phyloP scores from a whole-genome alignment of 2,113 vertebrate species.

The Malaclemys terrapin region DNA sequence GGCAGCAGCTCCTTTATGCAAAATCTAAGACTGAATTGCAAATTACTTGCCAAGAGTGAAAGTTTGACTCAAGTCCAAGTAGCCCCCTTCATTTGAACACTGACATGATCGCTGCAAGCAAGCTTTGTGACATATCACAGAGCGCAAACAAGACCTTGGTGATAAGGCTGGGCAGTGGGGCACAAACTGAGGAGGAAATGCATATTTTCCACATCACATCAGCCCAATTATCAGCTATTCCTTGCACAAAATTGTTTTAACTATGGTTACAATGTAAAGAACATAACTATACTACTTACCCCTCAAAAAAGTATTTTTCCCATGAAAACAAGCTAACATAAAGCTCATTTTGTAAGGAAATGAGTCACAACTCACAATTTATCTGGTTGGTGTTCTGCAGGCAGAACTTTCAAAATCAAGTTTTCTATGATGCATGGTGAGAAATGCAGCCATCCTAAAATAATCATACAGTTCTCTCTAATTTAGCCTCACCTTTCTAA shows the following conservation, averaged over 20 bases:
- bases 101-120: not conserved
- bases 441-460: not conserved
- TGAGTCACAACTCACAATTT: slow-evolving; percentile 15
- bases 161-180: slow-evolving; percentile 64
- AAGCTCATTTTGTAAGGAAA: slow-evolving; percentile 21
- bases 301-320: not conserved
- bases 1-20: not conserved
- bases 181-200: slow-evolving; percentile 84
- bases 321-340: slow-evolving; percentile 6
- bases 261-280: slow-evolving; percentile 5
- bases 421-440: not conserved
- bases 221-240: slow-evolving; percentile 63
- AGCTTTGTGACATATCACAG: slow-evolving; percentile 26
- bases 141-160: slow-evolving; percentile 50
- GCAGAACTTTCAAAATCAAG: not conserved
- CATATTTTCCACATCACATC: slow-evolving; percentile 88
- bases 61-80: not conserved
- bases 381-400: not conserved
- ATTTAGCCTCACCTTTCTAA: not conserved
- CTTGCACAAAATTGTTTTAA: slow-evolving; percentile 62
- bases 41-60: not conserved
- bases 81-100: not conserved
- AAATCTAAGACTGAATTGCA: not conserved
- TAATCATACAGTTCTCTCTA: not conserved
- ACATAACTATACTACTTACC: not conserved